Percentiles rank a stretch among this genome's conserved stretches.
Conservation (phyloP, 2,888 invertebrate genomes). For the Frankliniella fusca region DNA sequence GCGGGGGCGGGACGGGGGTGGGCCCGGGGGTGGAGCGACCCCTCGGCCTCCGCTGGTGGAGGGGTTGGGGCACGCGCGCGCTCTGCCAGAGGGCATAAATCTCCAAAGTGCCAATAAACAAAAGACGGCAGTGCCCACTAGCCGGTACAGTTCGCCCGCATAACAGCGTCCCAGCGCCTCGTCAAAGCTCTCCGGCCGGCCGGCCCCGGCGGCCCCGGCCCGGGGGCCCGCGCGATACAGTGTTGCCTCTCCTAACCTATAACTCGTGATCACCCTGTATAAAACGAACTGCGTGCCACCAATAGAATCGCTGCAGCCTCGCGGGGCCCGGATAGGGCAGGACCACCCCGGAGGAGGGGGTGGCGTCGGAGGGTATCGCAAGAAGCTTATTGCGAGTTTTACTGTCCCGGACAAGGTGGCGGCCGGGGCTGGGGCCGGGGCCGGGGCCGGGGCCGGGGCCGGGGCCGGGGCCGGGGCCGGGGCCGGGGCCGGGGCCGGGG, state of each 20-base stretch:
- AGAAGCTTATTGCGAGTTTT: no score
- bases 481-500: not conserved
- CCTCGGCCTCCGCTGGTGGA: no score
- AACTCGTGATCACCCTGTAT: not conserved
- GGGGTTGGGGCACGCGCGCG: no score
- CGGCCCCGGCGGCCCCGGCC: not conserved
- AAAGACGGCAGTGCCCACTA: not conserved
- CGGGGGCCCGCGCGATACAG: not conserved
- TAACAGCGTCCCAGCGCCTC: not conserved
- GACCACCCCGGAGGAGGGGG: not conserved
- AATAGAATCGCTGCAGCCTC: not conserved
- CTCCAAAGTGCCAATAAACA: conserved; percentile 8
- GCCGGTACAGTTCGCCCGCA: not conserved
- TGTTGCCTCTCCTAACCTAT: not conserved
- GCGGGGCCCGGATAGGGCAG: not conserved
- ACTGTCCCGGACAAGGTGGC: not conserved
- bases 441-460: not conserved
- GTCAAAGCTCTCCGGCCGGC: not conserved
- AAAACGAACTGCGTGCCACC: not conserved
- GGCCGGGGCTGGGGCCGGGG: not conserved
- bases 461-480: not conserved
- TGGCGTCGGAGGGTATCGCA: not conserved
- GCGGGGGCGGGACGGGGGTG: no score
- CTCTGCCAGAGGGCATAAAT: not conserved
- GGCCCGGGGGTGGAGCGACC: no score